Base-by-base conservation (phyloP, 2,113 vertebrate species). In the Nannobrachium achirus region DNA sequence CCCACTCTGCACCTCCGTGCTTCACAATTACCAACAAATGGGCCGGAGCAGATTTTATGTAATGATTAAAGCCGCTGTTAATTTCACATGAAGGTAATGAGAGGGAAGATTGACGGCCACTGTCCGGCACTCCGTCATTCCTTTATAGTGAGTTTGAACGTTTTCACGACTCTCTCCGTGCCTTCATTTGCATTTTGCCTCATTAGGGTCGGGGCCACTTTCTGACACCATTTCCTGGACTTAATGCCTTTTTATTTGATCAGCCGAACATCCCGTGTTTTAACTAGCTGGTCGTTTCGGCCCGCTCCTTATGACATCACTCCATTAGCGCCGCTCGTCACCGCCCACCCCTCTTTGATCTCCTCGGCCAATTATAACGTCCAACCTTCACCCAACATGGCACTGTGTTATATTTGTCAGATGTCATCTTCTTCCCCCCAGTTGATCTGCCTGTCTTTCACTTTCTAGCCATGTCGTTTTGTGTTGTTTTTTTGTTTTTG, bases 141-240 rank as follows among this genome's bases (percentile, higher is more conserved):
- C 81, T 93, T 93, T 92, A 93, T 92, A 73, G 92, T 84, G 79
- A 65, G 71, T 84, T 87, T 82, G 81, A 88, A 86, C 91, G 75
- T 84, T 88, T 91, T 78, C 85, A 87, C 64, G 72, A 81, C 88
- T 90, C 82, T 75, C 71, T 75, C 66, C 80, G n/a, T 70, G 75
- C 73, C 73, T 69, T 90, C 88, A 91, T 93, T 92, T 93, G 90
- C 90, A 92, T 93, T 89, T 78, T 20, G 68, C 79, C 86, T 90
- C 81, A 87, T 92, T 92, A 93, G 83, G n/a, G 77, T 64, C 69
- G 69, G 25, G 82, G 81, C 88, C 87, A 85, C n/a, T 89, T 90
- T 83, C 85, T 81, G 71, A 48, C 71, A 63, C 78, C 84, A 88
- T 89, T 89, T 86, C 83, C 83, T 79, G 81, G 53, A 81, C 73